These are phyloP conservation scores for Calephelis nemesis DNA, from an alignment of 1,140 invertebrate genomes.

Conservation along the genomic window DNA sequence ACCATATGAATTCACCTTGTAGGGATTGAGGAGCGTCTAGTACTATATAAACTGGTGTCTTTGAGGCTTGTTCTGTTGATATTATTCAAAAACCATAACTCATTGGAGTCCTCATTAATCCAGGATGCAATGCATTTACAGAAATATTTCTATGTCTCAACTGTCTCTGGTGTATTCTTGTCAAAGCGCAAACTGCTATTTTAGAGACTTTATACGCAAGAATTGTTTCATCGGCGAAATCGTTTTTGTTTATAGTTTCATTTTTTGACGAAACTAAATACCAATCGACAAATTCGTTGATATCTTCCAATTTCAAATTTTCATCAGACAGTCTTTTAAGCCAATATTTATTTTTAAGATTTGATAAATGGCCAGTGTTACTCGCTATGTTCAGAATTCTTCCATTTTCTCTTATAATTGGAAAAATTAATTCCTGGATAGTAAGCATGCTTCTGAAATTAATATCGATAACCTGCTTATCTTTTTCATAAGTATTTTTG, in stretches of 20 bases:
- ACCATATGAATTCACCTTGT: slow-evolving; percentile 72
- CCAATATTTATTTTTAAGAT: slow-evolving; percentile 79
- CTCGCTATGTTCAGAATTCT: slow-evolving; percentile 88
- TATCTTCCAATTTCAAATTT: slow-evolving; percentile 78
- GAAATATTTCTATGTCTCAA: slow-evolving; percentile 46
- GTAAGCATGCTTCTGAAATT: slow-evolving; percentile 84
- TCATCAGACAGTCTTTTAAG: slow-evolving; percentile 75
- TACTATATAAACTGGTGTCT: slow-evolving; percentile 59
- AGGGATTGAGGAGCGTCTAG: slow-evolving; percentile 54
- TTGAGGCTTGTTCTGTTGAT: slow-evolving; percentile 82
- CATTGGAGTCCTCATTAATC: slow-evolving; percentile 87
- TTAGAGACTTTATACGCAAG: slow-evolving; percentile 84
- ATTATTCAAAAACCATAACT: slow-evolving; percentile 82
- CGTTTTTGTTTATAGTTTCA: slow-evolving; percentile 60
- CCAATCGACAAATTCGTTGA: slow-evolving; percentile 53
- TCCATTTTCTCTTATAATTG: slow-evolving; percentile 83
- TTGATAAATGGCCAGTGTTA: slow-evolving; percentile 81
- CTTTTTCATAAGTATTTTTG: slow-evolving; percentile 81
- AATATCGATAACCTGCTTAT: slow-evolving; percentile 81
- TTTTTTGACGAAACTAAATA: slow-evolving; percentile 30
- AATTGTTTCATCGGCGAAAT: slow-evolving; percentile 73
- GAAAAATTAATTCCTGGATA: slow-evolving; percentile 84
- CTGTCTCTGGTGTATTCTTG: slow-evolving; percentile 82
- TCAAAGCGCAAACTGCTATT: slow-evolving; percentile 83
- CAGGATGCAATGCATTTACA: background rate